phyloP scores from a whole-genome alignment of 2,113 vertebrate species.

The Solea solea region DNA sequence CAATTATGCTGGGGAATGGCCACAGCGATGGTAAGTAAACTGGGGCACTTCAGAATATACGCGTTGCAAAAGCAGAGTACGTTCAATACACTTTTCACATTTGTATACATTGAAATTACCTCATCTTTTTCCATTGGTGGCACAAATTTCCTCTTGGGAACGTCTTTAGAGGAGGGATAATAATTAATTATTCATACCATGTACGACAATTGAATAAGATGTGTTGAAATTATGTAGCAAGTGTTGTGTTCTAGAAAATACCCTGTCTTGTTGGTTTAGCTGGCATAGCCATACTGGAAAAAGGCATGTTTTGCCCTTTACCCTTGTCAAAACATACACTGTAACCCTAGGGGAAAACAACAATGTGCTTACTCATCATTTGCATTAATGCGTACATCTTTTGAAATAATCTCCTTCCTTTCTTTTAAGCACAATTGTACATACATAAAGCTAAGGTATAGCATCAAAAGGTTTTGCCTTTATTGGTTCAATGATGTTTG shows the following conservation, averaged over 20 bases:
- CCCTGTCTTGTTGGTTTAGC: constrained; percentile 69
- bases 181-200: neutral
- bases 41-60: constrained; percentile 3
- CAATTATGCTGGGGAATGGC: constrained; percentile 78
- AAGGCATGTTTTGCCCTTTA: constrained; percentile 54
- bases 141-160: constrained; percentile 72
- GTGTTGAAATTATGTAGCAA: neutral
- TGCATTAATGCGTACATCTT: constrained; percentile 12
- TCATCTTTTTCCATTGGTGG: constrained; percentile 75
- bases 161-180: constrained; percentile 55
- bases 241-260: constrained; percentile 39
- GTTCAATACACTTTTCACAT: constrained; percentile 1
- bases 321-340: constrained; percentile 68
- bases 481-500: neutral
- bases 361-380: constrained; percentile 1
- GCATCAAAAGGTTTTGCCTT: neutral
- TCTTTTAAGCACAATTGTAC: neutral
- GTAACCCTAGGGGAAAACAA: constrained; percentile 55
- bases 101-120: constrained; percentile 44
- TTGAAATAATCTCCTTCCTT: neutral
- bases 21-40: constrained; percentile 41
- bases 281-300: constrained; percentile 51
- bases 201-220: neutral
- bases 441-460: neutral
- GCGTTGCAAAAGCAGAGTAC: neutral